These are phyloP conservation scores for Microcebus ravelobensis DNA, from an alignment of 2,113 vertebrate species.

Conservation along the genomic window DNA sequence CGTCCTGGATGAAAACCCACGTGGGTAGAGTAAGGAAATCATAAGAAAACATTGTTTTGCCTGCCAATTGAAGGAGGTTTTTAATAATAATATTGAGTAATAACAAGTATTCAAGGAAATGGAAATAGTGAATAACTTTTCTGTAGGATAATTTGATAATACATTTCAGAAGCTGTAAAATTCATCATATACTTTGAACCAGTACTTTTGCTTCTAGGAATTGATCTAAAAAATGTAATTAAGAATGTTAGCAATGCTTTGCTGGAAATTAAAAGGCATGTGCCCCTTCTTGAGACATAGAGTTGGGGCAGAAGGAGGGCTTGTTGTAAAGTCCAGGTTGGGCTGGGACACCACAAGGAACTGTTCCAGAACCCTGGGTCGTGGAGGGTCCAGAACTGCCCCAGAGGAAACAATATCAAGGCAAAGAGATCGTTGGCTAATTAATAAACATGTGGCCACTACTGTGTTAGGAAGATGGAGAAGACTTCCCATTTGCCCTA, in stretches of 20 bases:
- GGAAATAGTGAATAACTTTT: background rate
- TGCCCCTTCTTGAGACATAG: background rate
- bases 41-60: background rate
- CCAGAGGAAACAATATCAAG: background rate
- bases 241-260: background rate
- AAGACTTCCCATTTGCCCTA: background rate
- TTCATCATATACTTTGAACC: background rate
- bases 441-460: background rate
- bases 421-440: background rate
- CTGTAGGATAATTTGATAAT: constrained; percentile 11
- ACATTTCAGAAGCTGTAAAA: constrained; percentile 48
- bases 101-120: constrained; percentile 31
- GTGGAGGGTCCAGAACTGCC: background rate
- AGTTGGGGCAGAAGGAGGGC: background rate
- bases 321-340: background rate
- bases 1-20: background rate
- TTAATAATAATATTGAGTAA: constrained; percentile 1
- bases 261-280: background rate
- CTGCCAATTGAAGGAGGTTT: background rate
- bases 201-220: constrained; percentile 31
- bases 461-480: background rate
- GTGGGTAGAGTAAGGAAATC: background rate
- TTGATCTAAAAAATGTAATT: constrained; percentile 37
- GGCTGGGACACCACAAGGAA: background rate
- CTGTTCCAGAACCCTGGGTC: background rate